These are phyloP conservation scores for Proteles cristata DNA, from an alignment of 2,113 vertebrate species.

Conservation along the genomic window DNA sequence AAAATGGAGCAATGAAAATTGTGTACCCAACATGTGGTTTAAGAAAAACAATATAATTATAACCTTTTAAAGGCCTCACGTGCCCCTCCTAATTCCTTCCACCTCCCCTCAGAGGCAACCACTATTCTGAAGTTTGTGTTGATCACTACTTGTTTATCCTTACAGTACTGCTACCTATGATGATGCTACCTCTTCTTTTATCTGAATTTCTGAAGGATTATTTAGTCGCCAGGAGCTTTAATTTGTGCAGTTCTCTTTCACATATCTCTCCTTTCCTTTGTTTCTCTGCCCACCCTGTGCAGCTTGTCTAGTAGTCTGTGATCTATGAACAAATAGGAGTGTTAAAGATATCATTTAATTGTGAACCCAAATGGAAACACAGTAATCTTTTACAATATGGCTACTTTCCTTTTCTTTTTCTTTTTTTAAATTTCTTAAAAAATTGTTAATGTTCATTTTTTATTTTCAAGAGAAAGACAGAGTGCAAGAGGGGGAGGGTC, in stretches of 20 bases:
- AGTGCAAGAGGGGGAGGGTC: too few relatives aligned
- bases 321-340: conserved; percentile 13
- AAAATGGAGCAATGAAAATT: conserved; percentile 6
- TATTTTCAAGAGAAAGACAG: too few relatives aligned
- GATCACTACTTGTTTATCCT: conserved; percentile 46
- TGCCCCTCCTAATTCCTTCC: neutral
- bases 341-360: conserved; percentile 40
- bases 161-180: neutral
- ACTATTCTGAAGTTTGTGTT: conserved; percentile 18
- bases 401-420: conserved; percentile 38
- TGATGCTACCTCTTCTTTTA: conserved; percentile 3
- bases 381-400: conserved; percentile 31
- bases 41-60: conserved; percentile 20
- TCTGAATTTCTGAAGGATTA: conserved; percentile 48
- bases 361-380: neutral
- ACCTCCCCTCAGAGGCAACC: neutral
- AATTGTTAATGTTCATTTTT: too few relatives aligned
- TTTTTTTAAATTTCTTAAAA: too few relatives aligned
- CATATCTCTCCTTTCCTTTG: neutral
- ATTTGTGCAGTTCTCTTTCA: neutral
- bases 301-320: neutral
- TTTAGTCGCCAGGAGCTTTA: conserved; percentile 40
- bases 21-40: neutral
- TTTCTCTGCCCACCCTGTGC: neutral
- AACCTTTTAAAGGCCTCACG: neutral